Conservation (phyloP, 2,113 vertebrate genomes). For the Oreochromis niloticus region DNA sequence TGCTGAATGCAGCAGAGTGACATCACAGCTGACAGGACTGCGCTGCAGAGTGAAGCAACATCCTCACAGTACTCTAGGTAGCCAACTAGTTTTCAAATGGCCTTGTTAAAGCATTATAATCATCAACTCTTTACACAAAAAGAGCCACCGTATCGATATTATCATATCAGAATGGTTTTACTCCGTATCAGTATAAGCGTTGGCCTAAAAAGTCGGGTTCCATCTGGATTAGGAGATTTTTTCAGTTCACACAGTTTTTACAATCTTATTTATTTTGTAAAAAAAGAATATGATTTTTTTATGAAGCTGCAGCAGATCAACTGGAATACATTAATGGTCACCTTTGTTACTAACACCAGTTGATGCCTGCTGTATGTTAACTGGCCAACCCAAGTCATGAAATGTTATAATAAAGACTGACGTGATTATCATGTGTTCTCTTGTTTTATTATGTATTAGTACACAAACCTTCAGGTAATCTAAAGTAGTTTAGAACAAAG, state of each 20-base stretch:
- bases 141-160: neutral
- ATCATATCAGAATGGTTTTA: neutral
- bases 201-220: fast-evolving
- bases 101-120: neutral
- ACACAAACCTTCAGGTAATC: neutral
- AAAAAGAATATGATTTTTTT: fast-evolving
- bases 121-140: neutral
- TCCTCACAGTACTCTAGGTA: neutral
- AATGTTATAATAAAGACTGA: slow-evolving; percentile 4
- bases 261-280: neutral
- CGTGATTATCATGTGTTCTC: neutral
- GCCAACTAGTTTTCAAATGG: neutral
- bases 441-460: neutral
- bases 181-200: neutral
- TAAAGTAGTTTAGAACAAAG: neutral
- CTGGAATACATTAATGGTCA: neutral
- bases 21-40: neutral
- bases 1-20: neutral
- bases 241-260: neutral
- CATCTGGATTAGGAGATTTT: neutral
- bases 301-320: neutral
- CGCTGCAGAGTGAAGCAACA: neutral
- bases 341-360: slow-evolving; percentile 11
- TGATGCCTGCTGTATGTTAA: slow-evolving; percentile 41
- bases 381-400: neutral